Evolutionary conservation across 2,113 vertebrate species (phyloP), one percentile per base, ranked within the genome.

Genomic region (Thoracochromis brauschi): DNA sequence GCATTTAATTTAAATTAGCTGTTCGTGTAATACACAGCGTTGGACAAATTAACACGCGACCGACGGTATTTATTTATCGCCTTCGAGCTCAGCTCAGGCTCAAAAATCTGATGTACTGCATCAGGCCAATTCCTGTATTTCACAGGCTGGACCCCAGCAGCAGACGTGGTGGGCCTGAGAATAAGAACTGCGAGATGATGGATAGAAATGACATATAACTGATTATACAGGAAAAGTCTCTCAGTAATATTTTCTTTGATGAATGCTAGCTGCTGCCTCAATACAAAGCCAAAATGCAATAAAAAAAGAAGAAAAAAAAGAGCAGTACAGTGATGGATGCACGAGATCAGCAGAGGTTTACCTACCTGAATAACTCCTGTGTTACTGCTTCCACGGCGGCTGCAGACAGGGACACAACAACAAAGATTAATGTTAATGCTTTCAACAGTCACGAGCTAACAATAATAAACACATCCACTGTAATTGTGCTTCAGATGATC

Each of bases 331-430:
- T 45, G 54, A 63, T 40, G 80, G 26, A 35, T 75, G n/a, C 21
- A 26, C 6, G n/a, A 11, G 9, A 16, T 54, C 31, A 42, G 85
- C 8, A 17, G 55, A 73, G 55, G 53, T 53, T 57, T 5, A 33
- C 92, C 29, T 90, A 99, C 98, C 98, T 99, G 98, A 99, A 99
- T 87, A 98, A 95, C 96, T 99, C 98, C 95, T 98, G 98, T 75
- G 97, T 96, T 92, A 97, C 97, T 81, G 98, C 97, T 92, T 99
- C 98, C 96, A 98, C 97, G 63, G 97, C 96, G 92, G 98, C 98
- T 99, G 51, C 80, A 85, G 82, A 88, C 21, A 75, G 17, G 90
- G 5, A 87, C 17, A 84, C 11, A 65, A 86, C 10, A 68, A 24
- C 45, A 71, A 21, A 81, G 5, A 84, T 31, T n/a, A 17, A 78